Evolutionary conservation across 2,113 vertebrate genomes (phyloP).

Genomic region (Catharus fuscescens): DNA sequence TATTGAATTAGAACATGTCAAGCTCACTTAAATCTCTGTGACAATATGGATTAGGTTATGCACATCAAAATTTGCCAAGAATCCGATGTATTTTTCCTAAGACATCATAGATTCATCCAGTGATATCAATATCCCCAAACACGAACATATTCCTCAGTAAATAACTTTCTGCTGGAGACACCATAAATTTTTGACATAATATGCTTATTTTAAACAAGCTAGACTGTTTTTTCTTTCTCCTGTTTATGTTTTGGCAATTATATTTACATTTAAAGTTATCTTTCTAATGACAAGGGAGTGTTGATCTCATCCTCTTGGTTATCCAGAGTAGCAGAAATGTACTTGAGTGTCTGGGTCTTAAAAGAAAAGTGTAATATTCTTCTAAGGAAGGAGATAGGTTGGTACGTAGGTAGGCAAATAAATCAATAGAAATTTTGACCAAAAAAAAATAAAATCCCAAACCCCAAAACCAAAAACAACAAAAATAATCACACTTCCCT

Average conservation of each 20-base stretch:
- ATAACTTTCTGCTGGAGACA: not conserved
- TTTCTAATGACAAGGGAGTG: not conserved
- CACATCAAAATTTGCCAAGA: not conserved
- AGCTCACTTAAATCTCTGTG: not conserved
- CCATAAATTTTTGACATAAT: not conserved
- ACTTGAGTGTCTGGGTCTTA: not conserved
- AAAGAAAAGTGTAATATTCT: not conserved
- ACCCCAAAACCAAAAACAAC: accelerated
- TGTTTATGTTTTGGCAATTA: not conserved
- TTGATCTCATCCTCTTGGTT: not conserved
- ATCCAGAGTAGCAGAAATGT: not conserved
- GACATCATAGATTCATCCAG: not conserved
- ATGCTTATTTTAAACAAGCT: not conserved
- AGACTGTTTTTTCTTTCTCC: not conserved
- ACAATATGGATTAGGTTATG: not conserved
- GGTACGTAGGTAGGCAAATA: not conserved
- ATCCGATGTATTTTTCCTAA: not conserved
- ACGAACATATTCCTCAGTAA: not conserved
- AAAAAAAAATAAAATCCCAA: not conserved
- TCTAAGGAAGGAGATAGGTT: not conserved
- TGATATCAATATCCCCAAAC: not conserved
- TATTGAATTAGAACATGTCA: not conserved
- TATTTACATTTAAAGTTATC: not conserved
- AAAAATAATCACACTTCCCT: too few species aligned
- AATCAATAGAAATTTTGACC: not conserved